These are phyloP conservation scores for Hemaris fuciformis DNA, from an alignment of 2,888 invertebrate genomes.

Conservation along the genomic window DNA sequence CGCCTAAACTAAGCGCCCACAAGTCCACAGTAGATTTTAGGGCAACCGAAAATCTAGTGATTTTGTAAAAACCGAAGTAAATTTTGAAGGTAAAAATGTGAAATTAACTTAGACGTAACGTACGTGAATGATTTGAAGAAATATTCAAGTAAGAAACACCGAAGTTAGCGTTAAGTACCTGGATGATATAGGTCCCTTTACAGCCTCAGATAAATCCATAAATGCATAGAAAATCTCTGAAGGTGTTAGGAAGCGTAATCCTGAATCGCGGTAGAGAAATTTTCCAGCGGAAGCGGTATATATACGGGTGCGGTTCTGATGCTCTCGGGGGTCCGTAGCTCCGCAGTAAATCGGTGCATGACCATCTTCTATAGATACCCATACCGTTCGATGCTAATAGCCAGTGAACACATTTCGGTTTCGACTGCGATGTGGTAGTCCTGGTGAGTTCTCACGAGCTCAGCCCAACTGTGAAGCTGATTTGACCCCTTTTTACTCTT, in stretches of 20 bases:
- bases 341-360: not conserved
- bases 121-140: no score
- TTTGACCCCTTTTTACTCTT: constrained; percentile 17
- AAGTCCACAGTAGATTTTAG: no score
- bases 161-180: not conserved
- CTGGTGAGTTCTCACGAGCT: not conserved
- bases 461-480: constrained; percentile 2
- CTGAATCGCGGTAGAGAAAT: constrained; percentile 15
- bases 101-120: no score
- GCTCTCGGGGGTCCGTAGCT: constrained; percentile 13
- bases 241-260: constrained; percentile 7
- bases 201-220: not conserved
- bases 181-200: not conserved
- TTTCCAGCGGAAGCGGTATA: not conserved
- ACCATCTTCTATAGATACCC: constrained; percentile 7
- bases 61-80: no score
- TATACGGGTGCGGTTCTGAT: not conserved
- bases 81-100: no score
- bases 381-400: no score
- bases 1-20: no score
- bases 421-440: no score
- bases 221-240: not conserved
- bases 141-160: no score
- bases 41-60: no score
- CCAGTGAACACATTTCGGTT: no score